A percentile compares a stretch with the other conserved stretches of the same genome.
phyloP scores from a whole-genome alignment of 2,888 invertebrate genomes.

The Lutraria lutraria region DNA sequence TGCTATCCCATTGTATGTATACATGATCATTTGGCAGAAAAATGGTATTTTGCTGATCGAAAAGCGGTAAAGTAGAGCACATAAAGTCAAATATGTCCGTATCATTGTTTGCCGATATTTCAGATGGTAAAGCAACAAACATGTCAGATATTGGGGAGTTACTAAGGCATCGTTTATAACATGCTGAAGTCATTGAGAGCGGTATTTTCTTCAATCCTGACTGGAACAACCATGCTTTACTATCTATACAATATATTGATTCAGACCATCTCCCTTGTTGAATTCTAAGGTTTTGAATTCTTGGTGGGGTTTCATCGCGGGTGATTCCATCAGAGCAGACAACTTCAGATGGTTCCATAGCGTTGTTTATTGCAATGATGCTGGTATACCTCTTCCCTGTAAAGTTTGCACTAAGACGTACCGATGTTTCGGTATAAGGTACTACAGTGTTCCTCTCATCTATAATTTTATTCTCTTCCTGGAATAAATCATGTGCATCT shows the following conservation, averaged over 20 bases:
- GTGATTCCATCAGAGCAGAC: conserved; percentile 78
- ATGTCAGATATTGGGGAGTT: background rate
- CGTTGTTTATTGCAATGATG: conserved; percentile 76
- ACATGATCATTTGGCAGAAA: conserved; percentile 67
- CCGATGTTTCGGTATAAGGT: conserved; percentile 40
- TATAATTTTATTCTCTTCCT: background rate
- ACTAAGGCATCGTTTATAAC: conserved; percentile 24
- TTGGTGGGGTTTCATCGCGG: conserved; percentile 68
- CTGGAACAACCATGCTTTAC: conserved; percentile 54
- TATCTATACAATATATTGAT: conserved; percentile 59
- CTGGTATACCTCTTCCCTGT: conserved; percentile 67
- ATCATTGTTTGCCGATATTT: conserved; percentile 12
- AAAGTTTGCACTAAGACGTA: conserved; percentile 37
- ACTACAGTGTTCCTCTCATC: background rate
- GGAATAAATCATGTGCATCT: conserved; percentile 26
- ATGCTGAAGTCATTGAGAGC: conserved; percentile 42
- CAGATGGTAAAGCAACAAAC: conserved; percentile 32
- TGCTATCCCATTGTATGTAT: conserved; percentile 59
- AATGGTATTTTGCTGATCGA: conserved; percentile 29
- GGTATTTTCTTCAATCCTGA: conserved; percentile 49
- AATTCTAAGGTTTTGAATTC: conserved; percentile 58
- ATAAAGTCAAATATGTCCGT: conserved; percentile 30
- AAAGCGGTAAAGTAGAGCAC: conserved; percentile 39
- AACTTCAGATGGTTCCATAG: conserved; percentile 73
- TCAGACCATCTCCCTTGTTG: conserved; percentile 54